Base-by-base conservation (phyloP, 2,113 vertebrate genomes). In the Chloropsis hardwickii region DNA sequence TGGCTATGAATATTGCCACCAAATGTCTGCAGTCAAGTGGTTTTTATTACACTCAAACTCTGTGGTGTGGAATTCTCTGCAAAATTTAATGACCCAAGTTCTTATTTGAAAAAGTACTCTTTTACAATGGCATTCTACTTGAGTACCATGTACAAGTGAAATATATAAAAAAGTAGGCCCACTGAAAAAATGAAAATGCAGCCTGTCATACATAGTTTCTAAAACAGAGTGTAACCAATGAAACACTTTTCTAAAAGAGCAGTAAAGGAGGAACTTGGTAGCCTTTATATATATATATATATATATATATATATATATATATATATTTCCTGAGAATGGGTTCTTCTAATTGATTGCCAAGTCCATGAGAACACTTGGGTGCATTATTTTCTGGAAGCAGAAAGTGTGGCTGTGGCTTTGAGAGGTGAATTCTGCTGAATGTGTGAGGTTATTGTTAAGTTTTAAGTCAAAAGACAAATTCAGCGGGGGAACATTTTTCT, bases 391-490 rank as follows among this genome's bases (percentile, higher is more conserved):
- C 53, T 83, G 53, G 65, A 82, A 91, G 35, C 40, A 83, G 53
- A 94, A 89, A 94, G 25, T 66, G 45, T 73, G 60, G 24, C 24
- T 66, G 28, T 64, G 39, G 21, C 44, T 96, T 94, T 90, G 50
- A 83, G 94, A 93, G 51, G 54, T 0, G 5, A 90, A 94, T 91
- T 87, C 47, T 92, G 71, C 90, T 94, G 82, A 73, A 86, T 56
- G 29, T 60, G 64, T 42, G 74, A 88, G 50, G 74, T 78, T 82
- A 90, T 31, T 4, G 1, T 73, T 85, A 44, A 31, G 11, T 73
- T 93, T 86, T 78, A 97, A 91, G 44, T 39, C 31, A 81, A 91
- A 88, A 76, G 48, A 77, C 12, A 88, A 94, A 94, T 88, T 86
- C 76, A 78, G 64, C 60, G 35, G 31, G 76, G 24, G 33, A 91